Evolutionary conservation across 2,797 vertebrate genomes (phyloP), one percentile per base, ranked within the genome.

Genomic region (Staurois parvus): DNA sequence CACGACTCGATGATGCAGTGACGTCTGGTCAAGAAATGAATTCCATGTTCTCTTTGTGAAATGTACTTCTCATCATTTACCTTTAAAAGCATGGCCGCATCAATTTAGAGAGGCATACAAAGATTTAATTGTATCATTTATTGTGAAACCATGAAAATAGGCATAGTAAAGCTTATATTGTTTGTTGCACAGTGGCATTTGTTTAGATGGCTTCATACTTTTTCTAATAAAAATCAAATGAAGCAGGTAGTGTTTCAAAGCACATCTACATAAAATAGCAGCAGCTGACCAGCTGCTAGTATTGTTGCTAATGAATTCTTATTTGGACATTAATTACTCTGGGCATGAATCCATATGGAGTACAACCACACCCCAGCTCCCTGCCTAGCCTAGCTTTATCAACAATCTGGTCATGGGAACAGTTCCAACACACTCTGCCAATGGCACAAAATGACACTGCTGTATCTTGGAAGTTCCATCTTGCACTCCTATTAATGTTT

Each of bases 1-100:
- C 24, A 40, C 28, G 68, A 28, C 52, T 78, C 24, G 10, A 72
- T 73, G 68, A 79, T 72, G 52, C 28, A n/a, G 83, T 52, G 34
- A 64, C 12, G 56, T 29, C 52, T 56, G 62, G 26, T 62, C 13
- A n/a, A 78, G 34, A 72, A 78, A 64, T 84, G 1, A 79, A 59
- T 72, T 72, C 56, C 8, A 32, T 72, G 52, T 64, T 72, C 68
- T 24, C 56, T 66, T 64, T 81, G 30, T 42, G 48, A 81, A 62
- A 62, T 81, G 69, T 81, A 34, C 24, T 34, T 62, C 69, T 64
- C 34, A 29, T 72, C 34, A 81, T 17, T 81, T 52, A 62, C 34
- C 32, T 64, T 81, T 19, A 62, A 73, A 73, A 64, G 56, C 17
- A 29, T 48, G 9, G 28, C 2, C 76, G 64, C 24, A 28, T 34